These are phyloP conservation scores for Macropis europaea DNA, from an alignment of 2,888 invertebrate species.

Conservation along the genomic window DNA sequence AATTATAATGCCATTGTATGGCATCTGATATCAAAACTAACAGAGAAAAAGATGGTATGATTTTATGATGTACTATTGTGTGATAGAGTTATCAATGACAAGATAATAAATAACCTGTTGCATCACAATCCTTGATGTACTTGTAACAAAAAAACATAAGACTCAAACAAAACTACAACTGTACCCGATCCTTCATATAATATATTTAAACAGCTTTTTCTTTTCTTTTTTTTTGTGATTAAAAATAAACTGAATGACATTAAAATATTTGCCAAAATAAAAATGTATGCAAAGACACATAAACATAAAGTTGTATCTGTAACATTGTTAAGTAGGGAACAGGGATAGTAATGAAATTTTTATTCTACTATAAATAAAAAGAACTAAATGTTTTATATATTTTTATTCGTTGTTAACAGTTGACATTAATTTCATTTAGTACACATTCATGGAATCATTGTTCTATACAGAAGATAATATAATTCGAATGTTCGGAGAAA, in stretches of 20 bases:
- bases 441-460: conserved; percentile 34
- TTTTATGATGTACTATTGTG: conserved; percentile 69
- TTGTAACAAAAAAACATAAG: conserved; percentile 18
- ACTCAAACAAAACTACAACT: not conserved
- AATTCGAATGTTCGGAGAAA: conserved; percentile 7
- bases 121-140: conserved; percentile 56
- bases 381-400: conserved; percentile 26
- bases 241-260: no score
- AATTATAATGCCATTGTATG: conserved; percentile 57
- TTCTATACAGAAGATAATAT: conserved; percentile 27
- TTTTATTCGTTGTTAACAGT: conserved; percentile 52
- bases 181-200: not conserved
- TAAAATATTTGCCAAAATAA: no score
- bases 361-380: conserved; percentile 11
- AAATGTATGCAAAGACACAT: no score
- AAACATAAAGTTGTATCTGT: no score
- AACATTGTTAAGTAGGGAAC: no score
- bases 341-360: no score
- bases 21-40: conserved; percentile 50
- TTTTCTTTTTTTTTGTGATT: not conserved
- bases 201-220: not conserved
- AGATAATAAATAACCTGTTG: conserved; percentile 74
- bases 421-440: conserved; percentile 35
- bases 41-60: conserved; percentile 44
- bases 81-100: conserved; percentile 72